Evolutionary conservation across 1,140 invertebrate species (phyloP).

Genomic region (Atta texana): DNA sequence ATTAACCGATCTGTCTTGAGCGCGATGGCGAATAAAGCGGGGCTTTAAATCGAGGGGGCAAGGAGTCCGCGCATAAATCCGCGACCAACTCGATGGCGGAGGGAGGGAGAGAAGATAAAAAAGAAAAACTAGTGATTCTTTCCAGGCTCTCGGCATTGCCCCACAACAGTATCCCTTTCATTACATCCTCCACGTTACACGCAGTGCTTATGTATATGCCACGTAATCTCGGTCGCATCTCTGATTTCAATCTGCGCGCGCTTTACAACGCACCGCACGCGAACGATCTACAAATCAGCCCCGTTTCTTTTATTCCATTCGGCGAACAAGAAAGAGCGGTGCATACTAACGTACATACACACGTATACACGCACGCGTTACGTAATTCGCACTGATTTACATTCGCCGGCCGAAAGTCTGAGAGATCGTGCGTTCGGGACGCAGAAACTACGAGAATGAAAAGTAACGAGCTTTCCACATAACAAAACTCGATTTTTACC

Average conservation of each 20-base stretch:
- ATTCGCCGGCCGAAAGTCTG: slow-evolving; percentile 41
- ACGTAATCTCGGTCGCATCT: slow-evolving; percentile 76
- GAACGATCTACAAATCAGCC: slow-evolving; percentile 76
- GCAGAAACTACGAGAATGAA: background rate
- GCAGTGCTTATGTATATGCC: slow-evolving; percentile 60
- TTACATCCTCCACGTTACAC: slow-evolving; percentile 72
- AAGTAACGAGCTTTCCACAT: background rate
- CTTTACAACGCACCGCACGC: slow-evolving; percentile 74
- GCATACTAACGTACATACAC: background rate
- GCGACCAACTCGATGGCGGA: slow-evolving; percentile 1
- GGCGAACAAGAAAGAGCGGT: slow-evolving; percentile 23
- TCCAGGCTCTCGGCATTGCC: slow-evolving; percentile 56
- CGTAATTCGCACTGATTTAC: slow-evolving; percentile 61
- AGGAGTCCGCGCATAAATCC: slow-evolving; percentile 55
- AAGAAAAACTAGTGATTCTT: slow-evolving; percentile 41
- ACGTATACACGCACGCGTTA: slow-evolving; percentile 34
- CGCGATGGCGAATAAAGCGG: slow-evolving; percentile 46
- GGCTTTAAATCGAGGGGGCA: slow-evolving; percentile 55
- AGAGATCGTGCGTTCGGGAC: slow-evolving; percentile 26
- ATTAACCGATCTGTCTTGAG: slow-evolving; percentile 65
- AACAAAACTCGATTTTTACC: background rate
- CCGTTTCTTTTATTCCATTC: slow-evolving; percentile 63
- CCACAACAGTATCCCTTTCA: slow-evolving; percentile 72
- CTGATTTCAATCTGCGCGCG: slow-evolving; percentile 75
- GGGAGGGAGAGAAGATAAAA: too few relatives aligned